Base-by-base conservation (phyloP, 2,888 invertebrate genomes). In the Andrena trimmerana region DNA sequence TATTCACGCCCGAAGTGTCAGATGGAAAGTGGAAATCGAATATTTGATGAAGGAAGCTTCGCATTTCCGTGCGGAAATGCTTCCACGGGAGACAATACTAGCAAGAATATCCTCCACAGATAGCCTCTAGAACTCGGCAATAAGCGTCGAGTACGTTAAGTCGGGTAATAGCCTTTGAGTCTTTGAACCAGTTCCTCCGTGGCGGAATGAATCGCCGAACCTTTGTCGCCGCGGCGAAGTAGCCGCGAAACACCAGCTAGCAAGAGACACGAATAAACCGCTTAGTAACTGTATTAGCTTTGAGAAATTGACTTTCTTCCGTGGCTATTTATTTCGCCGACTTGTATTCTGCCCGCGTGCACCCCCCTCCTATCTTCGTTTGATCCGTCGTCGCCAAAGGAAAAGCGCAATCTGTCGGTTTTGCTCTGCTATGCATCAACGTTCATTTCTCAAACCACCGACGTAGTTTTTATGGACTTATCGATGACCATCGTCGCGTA, bases 191-290 rank as follows among this genome's bases (percentile, higher is more conserved):
- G n/a, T 10, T 70, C 20, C 16, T 57, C 7, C 29, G 2, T 10
- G 5, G 24, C 27, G n/a, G 29, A 78, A 71, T 78, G 79, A 74
- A 70, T 74, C 52, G 57, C 31, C 10, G 54, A 70, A 52, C 48
- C 27, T 67, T 67, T 29, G 42, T 74, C 27, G 36, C n/a, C 6
- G 63, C 20, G 48, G 10, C 33, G 36, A 63, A 69, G 42, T 63
- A 65, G 71, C 54, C 54, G 7, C 29, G 50, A 29, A 48, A 70
- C 6, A 59, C 20, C 27, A 10, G 27, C 42, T 20, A 20, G 8
- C 16, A n/a, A 62, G 29, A n/a, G 70, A 16, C 7, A 29, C n/a
- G 6, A 57, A 65, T 52, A 20, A 74, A 67, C 13, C 59, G 27
- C 16, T 69, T 54, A 42, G 42, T 31, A 62, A 24, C 42, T 13